phyloP scores from a whole-genome alignment of 30 jellyfish, hydroid and myxozoan genomes.

The Cassiopea andromeda region DNA sequence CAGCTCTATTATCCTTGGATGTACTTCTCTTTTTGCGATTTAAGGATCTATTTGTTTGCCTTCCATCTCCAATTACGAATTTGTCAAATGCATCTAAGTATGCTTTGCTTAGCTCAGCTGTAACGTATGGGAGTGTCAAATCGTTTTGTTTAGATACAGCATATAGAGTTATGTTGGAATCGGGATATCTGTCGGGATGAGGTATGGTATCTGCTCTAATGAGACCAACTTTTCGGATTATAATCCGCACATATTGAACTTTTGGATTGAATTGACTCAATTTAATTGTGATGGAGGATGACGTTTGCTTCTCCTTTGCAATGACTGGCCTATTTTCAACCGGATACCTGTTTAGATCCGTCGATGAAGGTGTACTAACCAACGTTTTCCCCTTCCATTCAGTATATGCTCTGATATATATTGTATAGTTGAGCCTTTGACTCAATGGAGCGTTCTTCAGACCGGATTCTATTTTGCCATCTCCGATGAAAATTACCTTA shows the following conservation, averaged over 20 bases:
- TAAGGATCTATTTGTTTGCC: conserved; percentile 24
- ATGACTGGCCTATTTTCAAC: conserved; percentile 13
- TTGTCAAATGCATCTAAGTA: background rate
- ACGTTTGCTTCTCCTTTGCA: conserved; percentile 4
- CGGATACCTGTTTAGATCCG: conserved; percentile 40
- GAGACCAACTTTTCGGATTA: conserved; percentile 32
- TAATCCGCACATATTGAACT: conserved; percentile 43
- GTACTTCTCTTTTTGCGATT: conserved; percentile 19
- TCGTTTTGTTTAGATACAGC: conserved; percentile 6
- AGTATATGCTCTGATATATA: conserved; percentile 54
- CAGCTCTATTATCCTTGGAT: background rate
- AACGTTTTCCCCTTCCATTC: conserved; percentile 51
- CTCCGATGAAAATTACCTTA: conserved; percentile 56
- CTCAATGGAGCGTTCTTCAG: conserved; percentile 57
- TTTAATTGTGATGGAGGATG: conserved; percentile 25
- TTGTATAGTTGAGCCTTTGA: conserved; percentile 38
- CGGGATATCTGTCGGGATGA: conserved; percentile 36
- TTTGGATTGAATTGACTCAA: background rate
- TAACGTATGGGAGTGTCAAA: conserved; percentile 29
- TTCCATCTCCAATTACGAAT: conserved; percentile 57
- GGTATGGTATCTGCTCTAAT: background rate
- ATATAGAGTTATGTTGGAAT: conserved; percentile 30
- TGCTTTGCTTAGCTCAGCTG: conserved; percentile 59
- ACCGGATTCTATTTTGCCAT: conserved; percentile 20
- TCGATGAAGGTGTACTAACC: conserved; percentile 42